Evolutionary conservation across 2,113 vertebrate species (phyloP), one percentile per base, ranked within the genome.

Genomic region (Columba janthina): DNA sequence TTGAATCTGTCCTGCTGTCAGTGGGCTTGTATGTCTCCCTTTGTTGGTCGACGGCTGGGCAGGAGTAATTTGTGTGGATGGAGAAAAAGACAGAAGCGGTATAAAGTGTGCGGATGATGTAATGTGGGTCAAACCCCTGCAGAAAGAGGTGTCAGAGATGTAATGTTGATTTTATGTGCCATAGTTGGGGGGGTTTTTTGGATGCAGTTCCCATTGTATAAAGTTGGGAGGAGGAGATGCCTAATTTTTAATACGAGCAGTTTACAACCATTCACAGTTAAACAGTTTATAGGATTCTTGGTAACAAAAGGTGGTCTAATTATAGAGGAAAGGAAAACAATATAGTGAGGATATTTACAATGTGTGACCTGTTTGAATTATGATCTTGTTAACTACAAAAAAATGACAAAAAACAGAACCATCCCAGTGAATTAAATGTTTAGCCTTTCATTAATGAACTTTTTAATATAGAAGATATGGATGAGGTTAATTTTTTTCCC

Each of bases 321-420:
- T 98, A 95, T 89, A 93, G 85, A 97, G 96, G 84, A 96, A 94
- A 93, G 95, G 85, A 97, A 97, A 97, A 97, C 96, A 95, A 93
- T 97, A 94, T 92, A 73, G 83, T 84, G 93, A 96, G 87, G 85
- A 93, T 98, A 98, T 98, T 98, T 98, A 98, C 96, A 98, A 97
- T 83, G 97, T 98, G 97, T 94, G 97, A 97, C 90, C 95, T 89
- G 51, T 94, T 97, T 98, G 97, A 98, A 97, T 98, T 98, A 98
- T 97, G 97, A 97, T 97, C 95, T 94, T 95, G 93, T 97, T 98
- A 98, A 96, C 93, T 96, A 94, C 96, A 93, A 94, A 97, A 97
- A 98, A 98, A 97, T 97, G 98, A 98, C 93, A 97, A 90, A 98
- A 97, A 94, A 3, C 97, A 98, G 98, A 98, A 96, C 94, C 95